Base-by-base conservation (phyloP, 2,797 vertebrate genomes). In the Sebastes hubbsi region DNA sequence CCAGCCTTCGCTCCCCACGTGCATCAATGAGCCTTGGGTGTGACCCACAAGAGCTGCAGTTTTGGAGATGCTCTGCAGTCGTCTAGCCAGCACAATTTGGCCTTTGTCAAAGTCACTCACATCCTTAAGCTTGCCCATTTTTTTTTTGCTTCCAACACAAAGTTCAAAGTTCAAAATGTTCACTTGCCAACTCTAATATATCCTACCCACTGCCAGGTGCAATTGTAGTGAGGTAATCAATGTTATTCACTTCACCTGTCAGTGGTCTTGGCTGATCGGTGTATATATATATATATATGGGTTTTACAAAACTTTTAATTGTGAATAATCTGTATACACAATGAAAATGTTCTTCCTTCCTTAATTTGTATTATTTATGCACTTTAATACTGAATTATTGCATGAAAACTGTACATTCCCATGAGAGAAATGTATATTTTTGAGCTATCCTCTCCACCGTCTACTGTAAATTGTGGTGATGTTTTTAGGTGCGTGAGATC, bases 141-240 rank as follows among this genome's bases (percentile, higher is more conserved):
- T 42, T 42, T 42, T 42, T 42, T 42, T 42, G 38, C 38, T 42
- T 42, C 38, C 6, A 42, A 42, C 14, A 42, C 38, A 42, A 42
- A 42, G 38, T 42, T 38, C 4, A 36, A 36, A 36, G 34, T 36
- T 16, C 38, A 42, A 42, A 42, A 42, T 42, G 38, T 42, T 42
- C 38, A 16, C 38, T 0, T 42, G 38, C 38, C 14, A 0, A 42
- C 14, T 42, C 38, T 42, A 42, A 42, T 42, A 16, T 42, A 42
- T 42, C 38, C 38, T 4, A 1, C 34, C 34, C 11, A 12, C 34
- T 36, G 34, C 34, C 1, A 1, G 34, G 34, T 16, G 38, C 38
- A 0, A 42, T 42, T 42, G 38, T 42, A 42, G 0, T 14, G 3
- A 42, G 38, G 0, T 0, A 42, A 42, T 0, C 38, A 42, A 7